phyloP scores from a whole-genome alignment of 2,797 vertebrate genomes.

The Tenualosa thibaudeaui region DNA sequence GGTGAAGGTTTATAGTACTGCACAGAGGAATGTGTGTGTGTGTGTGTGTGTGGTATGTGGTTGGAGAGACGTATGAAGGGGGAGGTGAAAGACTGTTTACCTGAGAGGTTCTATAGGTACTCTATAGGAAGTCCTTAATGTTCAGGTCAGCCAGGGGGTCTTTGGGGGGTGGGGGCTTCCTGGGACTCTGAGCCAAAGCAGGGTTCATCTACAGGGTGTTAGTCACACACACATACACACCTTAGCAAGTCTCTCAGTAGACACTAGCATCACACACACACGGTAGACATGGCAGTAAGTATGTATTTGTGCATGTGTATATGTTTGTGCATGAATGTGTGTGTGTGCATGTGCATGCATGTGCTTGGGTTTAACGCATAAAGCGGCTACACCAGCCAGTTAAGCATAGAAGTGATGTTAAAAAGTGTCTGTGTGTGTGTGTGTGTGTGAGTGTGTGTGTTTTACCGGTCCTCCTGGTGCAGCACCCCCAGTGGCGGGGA shows the following conservation, averaged over 20 bases:
- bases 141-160: slow-evolving; percentile 99
- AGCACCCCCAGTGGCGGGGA: slow-evolving; percentile 66
- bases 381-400: no score
- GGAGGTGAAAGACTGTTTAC: slow-evolving; percentile 38
- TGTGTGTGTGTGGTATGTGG: background rate
- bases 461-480: slow-evolving; percentile 86
- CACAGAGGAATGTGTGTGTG: background rate
- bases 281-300: no score
- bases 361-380: background rate
- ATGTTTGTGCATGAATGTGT: background rate
- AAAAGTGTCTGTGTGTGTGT: background rate
- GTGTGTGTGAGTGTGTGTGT: background rate
- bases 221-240: background rate
- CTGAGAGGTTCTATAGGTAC: slow-evolving; percentile 57
- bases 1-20: background rate
- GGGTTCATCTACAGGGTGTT: slow-evolving; percentile 73
- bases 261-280: background rate
- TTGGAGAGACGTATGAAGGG: background rate
- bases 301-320: background rate
- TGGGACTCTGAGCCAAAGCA: slow-evolving; percentile 88
- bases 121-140: slow-evolving; percentile 99
- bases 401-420: no score
- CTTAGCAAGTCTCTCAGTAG: background rate
- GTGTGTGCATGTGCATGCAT: background rate
- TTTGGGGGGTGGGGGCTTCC: slow-evolving; percentile 92